phyloP scores from a whole-genome alignment of 2,888 invertebrate species.

The Orchesella flavescens region DNA sequence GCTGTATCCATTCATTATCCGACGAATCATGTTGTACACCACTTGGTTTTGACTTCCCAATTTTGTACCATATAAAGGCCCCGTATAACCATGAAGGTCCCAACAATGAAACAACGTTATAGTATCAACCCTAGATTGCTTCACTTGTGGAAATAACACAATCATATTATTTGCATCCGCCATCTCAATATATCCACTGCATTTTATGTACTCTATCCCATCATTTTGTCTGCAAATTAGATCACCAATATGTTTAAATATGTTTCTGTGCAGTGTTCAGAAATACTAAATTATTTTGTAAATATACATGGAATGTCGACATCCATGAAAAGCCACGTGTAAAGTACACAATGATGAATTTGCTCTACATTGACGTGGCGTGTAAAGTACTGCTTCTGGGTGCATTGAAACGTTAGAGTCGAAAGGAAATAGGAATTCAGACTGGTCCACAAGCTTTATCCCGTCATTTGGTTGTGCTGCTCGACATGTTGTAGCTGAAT shows the following conservation, averaged over 20 bases:
- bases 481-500: constrained; percentile 48
- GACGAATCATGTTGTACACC: constrained; percentile 62
- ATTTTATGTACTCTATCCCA: constrained; percentile 68
- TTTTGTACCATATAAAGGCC: constrained; percentile 65
- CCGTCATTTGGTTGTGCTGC: constrained; percentile 50
- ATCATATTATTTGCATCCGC: constrained; percentile 67
- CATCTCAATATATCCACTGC: constrained; percentile 64
- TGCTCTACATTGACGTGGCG: constrained; percentile 56
- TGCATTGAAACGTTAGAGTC: constrained; percentile 59
- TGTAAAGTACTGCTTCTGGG: constrained; percentile 61
- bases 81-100: constrained; percentile 65
- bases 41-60: constrained; percentile 65
- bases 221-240: constrained; percentile 62
- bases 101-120: constrained; percentile 64
- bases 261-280: not conserved
- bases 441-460: constrained; percentile 60
- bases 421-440: constrained; percentile 63
- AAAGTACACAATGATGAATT: constrained; percentile 59
- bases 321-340: constrained; percentile 66
- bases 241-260: not conserved
- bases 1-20: constrained; percentile 51
- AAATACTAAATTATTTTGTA: not conserved
- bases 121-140: constrained; percentile 40
- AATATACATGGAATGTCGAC: constrained; percentile 64
- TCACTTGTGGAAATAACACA: constrained; percentile 65